Evolutionary conservation across 2,113 vertebrate species (phyloP), one percentile per base, ranked within the genome.

Genomic region (Tragelaphus scriptus): DNA sequence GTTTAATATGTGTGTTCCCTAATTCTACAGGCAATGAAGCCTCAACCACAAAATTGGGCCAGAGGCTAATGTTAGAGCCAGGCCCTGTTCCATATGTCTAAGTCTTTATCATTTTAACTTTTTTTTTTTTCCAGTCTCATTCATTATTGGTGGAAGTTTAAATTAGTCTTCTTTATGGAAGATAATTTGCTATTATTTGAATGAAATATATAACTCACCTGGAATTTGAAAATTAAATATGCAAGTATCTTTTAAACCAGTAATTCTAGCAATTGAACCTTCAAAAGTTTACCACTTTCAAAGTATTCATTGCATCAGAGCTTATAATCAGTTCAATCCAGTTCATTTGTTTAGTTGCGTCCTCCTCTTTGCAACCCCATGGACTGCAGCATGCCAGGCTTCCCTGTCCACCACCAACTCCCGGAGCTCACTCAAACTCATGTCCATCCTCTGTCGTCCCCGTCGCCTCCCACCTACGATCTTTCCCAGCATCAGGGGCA

Each of bases 41-140:
- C 32, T 36, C 32, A 23, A 23, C 2, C 13, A 30, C 1, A 49
- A 5, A 85, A 55, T 2, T 32, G 0, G 14, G 2, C 0, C 21
- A 71, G 16, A 40, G 5, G 7, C 9, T 30, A 51, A 25, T 3
- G 36, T 63, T n/a, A 49, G 13, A 88, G 10, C 1, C 14, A 15
- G 2, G 7, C 16, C 15, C 3, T 68, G 30, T 68, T 4, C n/a
- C 63, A 68, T 68, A 16, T 23, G 0, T 30, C 36, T 82, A 15
- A 80, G 11, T 80, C 4, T 51, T 25, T 68, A 32, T 55, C 23
- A 53, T 55, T 87, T 95, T 87, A 55, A 47, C 6, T 47, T 47
- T 47, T 47, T 47, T 63, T 44, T 15, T 26, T 5, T 75, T 7
- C n/a, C 23, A 58, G 40, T 40, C 21, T 68, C 85, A 68, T 47